These are phyloP conservation scores for Netelia inedita DNA, from an alignment of 2,888 invertebrate genomes.

Conservation along the genomic window DNA sequence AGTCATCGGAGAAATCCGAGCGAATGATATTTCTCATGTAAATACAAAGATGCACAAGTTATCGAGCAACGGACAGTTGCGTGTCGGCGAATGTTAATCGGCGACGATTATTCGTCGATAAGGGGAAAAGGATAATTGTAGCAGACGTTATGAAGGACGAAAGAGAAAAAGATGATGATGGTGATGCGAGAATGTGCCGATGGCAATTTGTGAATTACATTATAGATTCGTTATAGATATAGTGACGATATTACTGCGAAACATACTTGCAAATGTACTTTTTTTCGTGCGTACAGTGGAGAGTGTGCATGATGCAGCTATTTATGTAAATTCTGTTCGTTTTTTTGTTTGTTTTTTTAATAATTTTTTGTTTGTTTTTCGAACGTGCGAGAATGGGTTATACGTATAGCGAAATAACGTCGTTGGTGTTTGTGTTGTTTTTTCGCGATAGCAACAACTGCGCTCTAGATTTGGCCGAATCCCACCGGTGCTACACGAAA, in stretches of 20 bases:
- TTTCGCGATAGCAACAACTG: neutral
- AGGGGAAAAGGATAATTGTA: slow-evolving; percentile 66
- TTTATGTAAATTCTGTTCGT: slow-evolving; percentile 11
- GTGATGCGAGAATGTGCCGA: neutral
- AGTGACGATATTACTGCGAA: slow-evolving; percentile 11
- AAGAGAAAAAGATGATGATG: neutral
- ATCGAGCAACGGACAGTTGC: neutral
- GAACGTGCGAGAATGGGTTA: neutral
- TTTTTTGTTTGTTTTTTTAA: slow-evolving; percentile 1
- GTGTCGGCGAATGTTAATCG: neutral
- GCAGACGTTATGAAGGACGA: slow-evolving; percentile 33
- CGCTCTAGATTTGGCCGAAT: neutral
- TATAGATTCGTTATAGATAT: neutral
- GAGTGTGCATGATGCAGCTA: neutral
- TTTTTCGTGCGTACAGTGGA: slow-evolving; percentile 6
- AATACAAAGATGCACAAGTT: neutral
- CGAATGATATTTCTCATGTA: neutral
- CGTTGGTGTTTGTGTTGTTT: neutral
- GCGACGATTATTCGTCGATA: neutral
- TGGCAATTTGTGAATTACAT: neutral
- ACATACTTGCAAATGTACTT: slow-evolving; percentile 20
- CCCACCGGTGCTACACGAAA: slow-evolving; percentile 24
- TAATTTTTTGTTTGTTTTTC: slow-evolving; percentile 14
- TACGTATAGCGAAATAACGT: neutral
- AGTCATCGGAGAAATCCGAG: too few species aligned